Conservation (phyloP, 2,113 vertebrate species). For the Salvelinus alpinus region DNA sequence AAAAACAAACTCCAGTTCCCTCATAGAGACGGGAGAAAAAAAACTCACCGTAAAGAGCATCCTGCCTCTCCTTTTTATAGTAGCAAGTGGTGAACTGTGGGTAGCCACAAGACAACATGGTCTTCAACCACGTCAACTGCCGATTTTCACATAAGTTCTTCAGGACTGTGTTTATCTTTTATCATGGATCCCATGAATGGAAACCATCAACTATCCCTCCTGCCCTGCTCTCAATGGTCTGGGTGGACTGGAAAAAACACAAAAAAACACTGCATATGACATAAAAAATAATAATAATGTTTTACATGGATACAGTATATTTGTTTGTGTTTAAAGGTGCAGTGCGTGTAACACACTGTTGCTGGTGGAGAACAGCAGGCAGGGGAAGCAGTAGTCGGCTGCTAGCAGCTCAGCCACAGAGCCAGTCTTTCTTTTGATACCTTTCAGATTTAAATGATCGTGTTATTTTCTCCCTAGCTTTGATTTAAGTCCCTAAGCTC, state of each 20-base stretch:
- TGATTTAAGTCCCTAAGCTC: no score
- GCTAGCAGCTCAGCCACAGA: no score
- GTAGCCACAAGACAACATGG: constrained; percentile 31
- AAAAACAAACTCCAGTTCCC: constrained; percentile 18
- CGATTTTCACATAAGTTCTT: constrained; percentile 33
- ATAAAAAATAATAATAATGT: no score
- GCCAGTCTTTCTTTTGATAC: no score
- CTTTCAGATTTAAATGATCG: no score
- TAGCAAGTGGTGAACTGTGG: constrained; percentile 37
- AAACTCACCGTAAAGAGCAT: constrained; percentile 14
- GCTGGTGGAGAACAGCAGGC: no score
- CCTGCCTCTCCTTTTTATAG: constrained; percentile 35
- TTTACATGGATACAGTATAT: no score
- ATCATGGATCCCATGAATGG: constrained; percentile 18
- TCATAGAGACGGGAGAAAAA: neutral
- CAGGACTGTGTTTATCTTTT: constrained; percentile 30
- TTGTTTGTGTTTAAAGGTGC: no score
- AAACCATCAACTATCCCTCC: constrained; percentile 7
- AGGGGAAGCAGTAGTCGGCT: no score
- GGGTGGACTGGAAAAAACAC: neutral
- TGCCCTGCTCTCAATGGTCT: constrained; percentile 16
- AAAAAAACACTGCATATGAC: no score
- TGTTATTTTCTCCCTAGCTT: no score
- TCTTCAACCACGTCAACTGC: constrained; percentile 16
- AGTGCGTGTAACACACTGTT: no score